phyloP scores from a whole-genome alignment of 2,113 vertebrate genomes.

The Eptesicus fuscus region DNA sequence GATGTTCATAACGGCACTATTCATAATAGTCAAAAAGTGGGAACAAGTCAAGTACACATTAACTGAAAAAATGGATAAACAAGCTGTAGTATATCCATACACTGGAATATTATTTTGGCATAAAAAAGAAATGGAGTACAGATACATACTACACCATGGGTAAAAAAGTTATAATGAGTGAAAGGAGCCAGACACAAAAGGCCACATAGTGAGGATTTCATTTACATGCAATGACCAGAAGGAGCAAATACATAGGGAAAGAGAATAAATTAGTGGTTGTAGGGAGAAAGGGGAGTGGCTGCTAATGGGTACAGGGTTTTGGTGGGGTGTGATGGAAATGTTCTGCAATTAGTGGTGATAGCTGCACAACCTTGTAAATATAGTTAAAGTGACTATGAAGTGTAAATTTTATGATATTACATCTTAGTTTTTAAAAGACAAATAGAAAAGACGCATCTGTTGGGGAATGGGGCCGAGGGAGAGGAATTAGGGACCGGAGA shows the following conservation, averaged over 20 bases:
- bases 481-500: background rate
- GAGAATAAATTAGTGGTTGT: background rate
- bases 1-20: background rate
- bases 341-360: background rate
- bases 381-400: background rate
- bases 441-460: background rate
- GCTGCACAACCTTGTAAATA: background rate
- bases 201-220: background rate
- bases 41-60: background rate
- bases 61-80: background rate
- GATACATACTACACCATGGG: background rate
- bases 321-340: background rate
- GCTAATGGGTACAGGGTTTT: background rate
- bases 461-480: background rate
- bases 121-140: background rate
- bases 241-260: background rate
- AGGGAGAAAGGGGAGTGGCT: background rate
- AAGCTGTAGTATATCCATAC: background rate
- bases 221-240: background rate
- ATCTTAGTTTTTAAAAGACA: background rate
- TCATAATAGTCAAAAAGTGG: background rate
- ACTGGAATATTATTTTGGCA: background rate
- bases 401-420: background rate
- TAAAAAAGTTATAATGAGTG: background rate
- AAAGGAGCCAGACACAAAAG: background rate